These are phyloP conservation scores for Hydrotaea diabolus DNA, from an alignment of 2,888 invertebrate genomes.

Conservation along the genomic window DNA sequence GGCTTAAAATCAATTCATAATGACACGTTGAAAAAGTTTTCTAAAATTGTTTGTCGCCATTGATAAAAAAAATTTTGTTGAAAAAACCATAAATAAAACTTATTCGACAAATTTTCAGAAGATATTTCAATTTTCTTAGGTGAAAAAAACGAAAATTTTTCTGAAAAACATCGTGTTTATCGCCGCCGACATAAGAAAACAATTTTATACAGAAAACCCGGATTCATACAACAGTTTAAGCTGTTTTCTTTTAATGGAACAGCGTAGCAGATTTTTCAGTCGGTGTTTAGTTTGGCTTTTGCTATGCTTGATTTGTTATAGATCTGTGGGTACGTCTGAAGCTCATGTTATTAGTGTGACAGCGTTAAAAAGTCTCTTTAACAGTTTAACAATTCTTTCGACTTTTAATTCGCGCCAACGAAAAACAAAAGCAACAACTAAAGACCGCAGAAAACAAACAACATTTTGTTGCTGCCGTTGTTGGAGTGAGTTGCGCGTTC, in stretches of 20 bases:
- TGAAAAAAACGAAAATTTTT: not conserved
- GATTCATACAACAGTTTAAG: too few species aligned
- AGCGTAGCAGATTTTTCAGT: not conserved
- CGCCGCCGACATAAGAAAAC: not conserved
- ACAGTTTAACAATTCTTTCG: constrained; percentile 51
- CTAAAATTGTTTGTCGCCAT: too few species aligned
- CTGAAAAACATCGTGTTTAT: not conserved
- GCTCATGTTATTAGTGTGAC: constrained; percentile 60
- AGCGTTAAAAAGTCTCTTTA: constrained; percentile 46
- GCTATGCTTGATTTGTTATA: constrained; percentile 1
- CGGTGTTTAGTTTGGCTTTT: not conserved
- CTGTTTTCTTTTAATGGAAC: not conserved
- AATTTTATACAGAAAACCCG: too few species aligned
- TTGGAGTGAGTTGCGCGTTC: not conserved
- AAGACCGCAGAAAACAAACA: constrained; percentile 21
- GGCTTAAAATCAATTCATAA: too few species aligned
- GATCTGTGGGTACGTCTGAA: constrained; percentile 18
- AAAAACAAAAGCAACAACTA: not conserved
- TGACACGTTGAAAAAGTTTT: too few species aligned
- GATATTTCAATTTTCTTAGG: not conserved
- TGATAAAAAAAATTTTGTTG: too few species aligned
- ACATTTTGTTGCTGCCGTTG: constrained; percentile 22
- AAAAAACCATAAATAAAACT: not conserved
- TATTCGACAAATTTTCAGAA: not conserved
- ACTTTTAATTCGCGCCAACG: constrained; percentile 59